Evolutionary conservation across 2,797 vertebrate species (phyloP).

Genomic region (Acanthurus tractus): DNA sequence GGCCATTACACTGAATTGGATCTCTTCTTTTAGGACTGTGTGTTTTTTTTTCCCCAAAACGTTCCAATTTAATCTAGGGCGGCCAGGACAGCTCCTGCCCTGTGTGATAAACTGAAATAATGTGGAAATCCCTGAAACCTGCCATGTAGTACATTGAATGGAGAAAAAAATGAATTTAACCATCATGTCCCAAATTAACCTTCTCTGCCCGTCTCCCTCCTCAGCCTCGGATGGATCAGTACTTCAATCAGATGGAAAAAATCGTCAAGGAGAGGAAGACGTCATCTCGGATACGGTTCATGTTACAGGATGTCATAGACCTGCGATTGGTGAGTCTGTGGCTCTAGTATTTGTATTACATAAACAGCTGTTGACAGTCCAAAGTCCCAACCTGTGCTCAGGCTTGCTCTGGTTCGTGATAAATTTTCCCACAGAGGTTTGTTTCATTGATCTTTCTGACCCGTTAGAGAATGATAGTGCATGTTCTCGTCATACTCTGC

Average conservation of each 20-base stretch:
- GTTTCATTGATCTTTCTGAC: slow-evolving; percentile 27
- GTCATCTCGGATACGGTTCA: slow-evolving; percentile 97
- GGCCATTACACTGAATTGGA: slow-evolving; percentile 27
- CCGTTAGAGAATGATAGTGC: slow-evolving; percentile 2
- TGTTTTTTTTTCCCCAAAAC: slow-evolving; percentile 36
- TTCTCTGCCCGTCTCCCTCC: background rate
- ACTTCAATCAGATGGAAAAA: slow-evolving; percentile 99
- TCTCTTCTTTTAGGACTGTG: slow-evolving; percentile 17
- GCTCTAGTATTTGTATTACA: slow-evolving; percentile 3
- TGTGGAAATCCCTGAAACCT: slow-evolving; percentile 29
- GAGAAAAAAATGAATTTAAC: slow-evolving; percentile 17
- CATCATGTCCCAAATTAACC: slow-evolving; percentile 35
- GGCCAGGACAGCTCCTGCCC: slow-evolving; percentile 3
- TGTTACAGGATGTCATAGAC: slow-evolving; percentile 98
- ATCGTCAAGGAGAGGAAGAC: slow-evolving; percentile 99
- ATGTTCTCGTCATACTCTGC: slow-evolving; percentile 17
- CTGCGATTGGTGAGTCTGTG: slow-evolving; percentile 91
- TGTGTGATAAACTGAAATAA: slow-evolving; percentile 40
- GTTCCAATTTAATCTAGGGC: slow-evolving; percentile 19
- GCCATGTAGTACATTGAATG: slow-evolving; percentile 1
- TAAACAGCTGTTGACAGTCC: background rate
- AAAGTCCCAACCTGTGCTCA: background rate
- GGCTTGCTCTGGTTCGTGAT: background rate
- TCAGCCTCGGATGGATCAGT: slow-evolving; percentile 99
- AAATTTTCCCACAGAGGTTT: slow-evolving; percentile 9